Percentiles rank a stretch among this genome's conserved stretches.
Conservation (phyloP, 2,888 invertebrate genomes). For the Ormyrus labotus region DNA sequence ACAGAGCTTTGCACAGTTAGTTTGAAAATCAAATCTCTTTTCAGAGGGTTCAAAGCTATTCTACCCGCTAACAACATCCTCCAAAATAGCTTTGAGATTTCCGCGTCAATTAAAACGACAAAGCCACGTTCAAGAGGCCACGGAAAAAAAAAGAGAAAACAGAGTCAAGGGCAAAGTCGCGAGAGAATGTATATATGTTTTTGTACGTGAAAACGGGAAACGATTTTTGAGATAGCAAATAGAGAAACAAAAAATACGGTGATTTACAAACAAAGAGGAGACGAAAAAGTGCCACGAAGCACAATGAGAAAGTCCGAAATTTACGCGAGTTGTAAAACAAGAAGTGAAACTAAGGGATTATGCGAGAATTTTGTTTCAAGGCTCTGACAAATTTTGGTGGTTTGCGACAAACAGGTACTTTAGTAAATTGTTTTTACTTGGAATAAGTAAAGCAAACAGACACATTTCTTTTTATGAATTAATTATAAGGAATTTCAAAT, state of each 20-base stretch:
- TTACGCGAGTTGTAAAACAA: background rate
- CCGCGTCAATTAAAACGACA: slow-evolving; percentile 26
- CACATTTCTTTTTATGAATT: no score
- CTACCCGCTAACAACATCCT: slow-evolving; percentile 8
- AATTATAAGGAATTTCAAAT: no score
- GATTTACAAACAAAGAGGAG: background rate
- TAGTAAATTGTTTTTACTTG: no score
- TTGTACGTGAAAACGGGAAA: background rate
- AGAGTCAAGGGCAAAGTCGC: slow-evolving; percentile 31
- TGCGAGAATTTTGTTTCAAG: background rate
- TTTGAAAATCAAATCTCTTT: no score
- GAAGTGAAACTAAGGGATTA: background rate
- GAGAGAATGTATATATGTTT: no score
- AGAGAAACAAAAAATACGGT: slow-evolving; percentile 3
- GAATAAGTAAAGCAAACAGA: no score
- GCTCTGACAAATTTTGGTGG: no score
- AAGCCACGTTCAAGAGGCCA: background rate
- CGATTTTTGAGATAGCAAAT: slow-evolving; percentile 1
- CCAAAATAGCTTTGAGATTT: slow-evolving; percentile 25
- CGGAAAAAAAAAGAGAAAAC: slow-evolving; percentile 23
- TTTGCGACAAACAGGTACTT: no score
- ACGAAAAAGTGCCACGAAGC: background rate
- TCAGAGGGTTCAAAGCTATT: background rate
- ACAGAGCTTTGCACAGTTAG: no score
- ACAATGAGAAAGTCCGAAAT: background rate